Conservation (phyloP, 2,888 invertebrate species). For the Dexiosoma caninum region DNA sequence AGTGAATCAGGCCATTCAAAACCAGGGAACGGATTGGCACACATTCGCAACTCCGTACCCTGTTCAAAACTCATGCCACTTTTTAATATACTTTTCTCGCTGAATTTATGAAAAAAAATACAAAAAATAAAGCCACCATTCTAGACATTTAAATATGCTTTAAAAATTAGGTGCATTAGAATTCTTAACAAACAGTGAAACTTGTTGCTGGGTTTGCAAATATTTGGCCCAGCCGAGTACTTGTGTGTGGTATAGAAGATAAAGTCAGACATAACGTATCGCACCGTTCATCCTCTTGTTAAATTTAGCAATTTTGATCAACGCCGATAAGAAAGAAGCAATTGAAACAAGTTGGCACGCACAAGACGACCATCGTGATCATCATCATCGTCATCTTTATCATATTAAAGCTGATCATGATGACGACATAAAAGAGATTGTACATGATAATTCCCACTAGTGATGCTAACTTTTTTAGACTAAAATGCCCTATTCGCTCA, state of each 20-base stretch:
- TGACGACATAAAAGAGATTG: conserved; percentile 34
- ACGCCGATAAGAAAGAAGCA: conserved; percentile 56
- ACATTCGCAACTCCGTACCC: too few relatives aligned
- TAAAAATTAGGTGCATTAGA: too few relatives aligned
- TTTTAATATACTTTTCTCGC: too few relatives aligned
- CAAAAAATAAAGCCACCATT: too few relatives aligned
- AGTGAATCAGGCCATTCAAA: too few relatives aligned
- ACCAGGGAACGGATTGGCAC: too few relatives aligned
- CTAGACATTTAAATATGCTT: too few relatives aligned
- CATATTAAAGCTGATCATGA: neutral
- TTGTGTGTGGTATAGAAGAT: conserved; percentile 54
- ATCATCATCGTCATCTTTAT: neutral
- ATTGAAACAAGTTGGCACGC: conserved; percentile 59
- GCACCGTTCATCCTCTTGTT: conserved; percentile 58
- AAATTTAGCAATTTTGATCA: conserved; percentile 64
- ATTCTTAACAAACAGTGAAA: neutral
- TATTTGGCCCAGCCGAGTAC: conserved; percentile 23
- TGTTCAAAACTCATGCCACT: too few relatives aligned
- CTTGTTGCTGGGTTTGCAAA: neutral
- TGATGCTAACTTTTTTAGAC: too few relatives aligned
- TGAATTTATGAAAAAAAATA: too few relatives aligned
- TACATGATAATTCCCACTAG: conserved; percentile 28
- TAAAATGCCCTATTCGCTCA: too few relatives aligned
- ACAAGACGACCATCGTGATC: conserved; percentile 42
- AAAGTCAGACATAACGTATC: conserved; percentile 29